Conservation (phyloP, 2,113 vertebrate species). For the Osmerus mordax region DNA sequence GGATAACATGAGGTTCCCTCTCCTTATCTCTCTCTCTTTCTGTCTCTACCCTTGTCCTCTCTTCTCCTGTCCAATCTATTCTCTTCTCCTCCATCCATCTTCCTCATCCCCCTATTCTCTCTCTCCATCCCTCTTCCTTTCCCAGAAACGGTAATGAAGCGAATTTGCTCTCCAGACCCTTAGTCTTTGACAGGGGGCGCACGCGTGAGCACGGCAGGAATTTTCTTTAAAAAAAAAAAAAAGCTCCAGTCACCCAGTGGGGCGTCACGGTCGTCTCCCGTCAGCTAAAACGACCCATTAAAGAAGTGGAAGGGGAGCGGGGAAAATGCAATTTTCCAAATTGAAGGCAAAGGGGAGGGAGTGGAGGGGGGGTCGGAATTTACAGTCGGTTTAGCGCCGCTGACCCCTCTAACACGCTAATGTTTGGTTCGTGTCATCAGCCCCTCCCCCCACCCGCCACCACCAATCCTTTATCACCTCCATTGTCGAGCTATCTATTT, state of each 20-base stretch:
- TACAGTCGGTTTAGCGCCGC: constrained; percentile 89
- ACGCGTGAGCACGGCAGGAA: constrained; percentile 32
- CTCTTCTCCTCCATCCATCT: too few relatives aligned
- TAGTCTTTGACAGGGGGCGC: constrained; percentile 34
- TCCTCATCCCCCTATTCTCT: neutral
- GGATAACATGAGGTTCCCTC: constrained; percentile 42
- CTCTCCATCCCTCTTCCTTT: constrained; percentile 13
- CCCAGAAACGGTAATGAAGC: constrained; percentile 36
- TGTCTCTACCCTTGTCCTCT: constrained; percentile 8
- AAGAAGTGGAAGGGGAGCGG: constrained; percentile 81
- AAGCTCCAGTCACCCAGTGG: too few relatives aligned
- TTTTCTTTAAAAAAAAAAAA: constrained; percentile 64
- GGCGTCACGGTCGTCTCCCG: constrained; percentile 67
- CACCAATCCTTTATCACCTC: constrained; percentile 91
- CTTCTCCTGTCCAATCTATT: neutral
- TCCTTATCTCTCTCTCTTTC: constrained; percentile 27
- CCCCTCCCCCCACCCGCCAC: constrained; percentile 75
- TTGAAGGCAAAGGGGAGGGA: constrained; percentile 72
- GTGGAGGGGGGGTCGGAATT: constrained; percentile 74
- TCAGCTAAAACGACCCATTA: constrained; percentile 96
- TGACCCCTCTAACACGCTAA: constrained; percentile 91
- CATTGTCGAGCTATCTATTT: constrained; percentile 99
- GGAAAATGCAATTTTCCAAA: constrained; percentile 95
- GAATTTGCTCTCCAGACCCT: constrained; percentile 36
- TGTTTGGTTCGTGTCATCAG: constrained; percentile 93